Conservation (phyloP, 2,797 vertebrate species). For the Anas flavirostris region DNA sequence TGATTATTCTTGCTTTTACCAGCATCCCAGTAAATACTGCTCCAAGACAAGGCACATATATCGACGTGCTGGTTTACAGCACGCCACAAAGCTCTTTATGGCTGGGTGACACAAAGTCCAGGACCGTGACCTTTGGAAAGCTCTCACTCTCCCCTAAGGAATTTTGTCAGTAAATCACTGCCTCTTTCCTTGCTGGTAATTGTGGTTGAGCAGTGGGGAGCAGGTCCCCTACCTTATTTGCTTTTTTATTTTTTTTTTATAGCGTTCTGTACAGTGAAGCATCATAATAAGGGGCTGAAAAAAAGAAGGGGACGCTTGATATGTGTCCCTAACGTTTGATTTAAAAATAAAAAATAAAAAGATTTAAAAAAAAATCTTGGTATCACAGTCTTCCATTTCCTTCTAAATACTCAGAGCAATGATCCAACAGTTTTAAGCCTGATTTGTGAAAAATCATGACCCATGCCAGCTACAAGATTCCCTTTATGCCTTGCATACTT, state of each 20-base stretch:
- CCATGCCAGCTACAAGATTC: background rate
- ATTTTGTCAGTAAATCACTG: background rate
- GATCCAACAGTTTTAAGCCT: background rate
- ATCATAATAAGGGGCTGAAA: background rate
- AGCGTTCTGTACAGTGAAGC: accelerated
- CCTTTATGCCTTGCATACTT: background rate
- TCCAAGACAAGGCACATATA: background rate
- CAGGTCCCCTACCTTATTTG: too few species aligned
- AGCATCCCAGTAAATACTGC: background rate
- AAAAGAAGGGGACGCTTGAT: background rate
- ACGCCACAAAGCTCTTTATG: background rate
- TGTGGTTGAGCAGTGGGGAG: background rate
- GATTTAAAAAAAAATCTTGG: background rate
- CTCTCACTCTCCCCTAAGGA: conserved; percentile 43
- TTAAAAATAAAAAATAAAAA: background rate
- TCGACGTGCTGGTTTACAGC: background rate
- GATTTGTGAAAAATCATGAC: background rate
- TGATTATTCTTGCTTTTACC: conserved; percentile 13
- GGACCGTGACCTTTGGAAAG: conserved; percentile 25
- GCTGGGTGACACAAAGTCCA: background rate
- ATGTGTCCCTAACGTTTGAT: background rate
- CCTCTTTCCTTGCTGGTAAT: background rate
- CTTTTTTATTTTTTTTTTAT: too few species aligned
- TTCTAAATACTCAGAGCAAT: background rate
- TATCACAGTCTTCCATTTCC: background rate